Conservation (phyloP, 2,888 invertebrate species). For the Pilophorus perplexus region DNA sequence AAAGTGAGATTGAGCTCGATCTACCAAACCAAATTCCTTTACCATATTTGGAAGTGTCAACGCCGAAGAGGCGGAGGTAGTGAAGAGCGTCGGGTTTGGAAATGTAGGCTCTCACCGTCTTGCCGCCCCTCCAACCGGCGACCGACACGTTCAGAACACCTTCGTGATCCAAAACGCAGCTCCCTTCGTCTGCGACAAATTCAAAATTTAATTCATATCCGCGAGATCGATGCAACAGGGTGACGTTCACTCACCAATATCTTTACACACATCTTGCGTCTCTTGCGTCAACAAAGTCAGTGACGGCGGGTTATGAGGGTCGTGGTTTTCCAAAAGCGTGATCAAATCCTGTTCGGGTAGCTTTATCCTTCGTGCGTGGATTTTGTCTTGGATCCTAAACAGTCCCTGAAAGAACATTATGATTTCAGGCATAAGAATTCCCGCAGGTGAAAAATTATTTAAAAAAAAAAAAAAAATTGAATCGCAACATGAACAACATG, state of each 20-base stretch:
- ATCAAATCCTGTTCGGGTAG: conserved; percentile 75
- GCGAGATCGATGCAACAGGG: no score
- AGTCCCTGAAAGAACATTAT: conserved; percentile 61
- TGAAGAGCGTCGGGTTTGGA: conserved; percentile 81
- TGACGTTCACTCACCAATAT: conserved; percentile 61
- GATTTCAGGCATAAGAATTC: no score
- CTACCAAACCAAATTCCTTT: conserved; percentile 50
- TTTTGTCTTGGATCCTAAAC: conserved; percentile 67
- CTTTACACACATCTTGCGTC: conserved; percentile 66
- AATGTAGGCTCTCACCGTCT: conserved; percentile 84
- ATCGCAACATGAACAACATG: no score
- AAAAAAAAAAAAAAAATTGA: no score
- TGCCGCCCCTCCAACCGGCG: conserved; percentile 89
- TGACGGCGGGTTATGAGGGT: conserved; percentile 74
- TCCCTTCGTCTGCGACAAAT: conserved; percentile 65
- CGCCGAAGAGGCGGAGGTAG: conserved; percentile 78
- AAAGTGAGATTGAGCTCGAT: background rate
- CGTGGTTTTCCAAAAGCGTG: conserved; percentile 72
- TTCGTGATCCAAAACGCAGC: conserved; percentile 70
- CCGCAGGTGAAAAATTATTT: no score
- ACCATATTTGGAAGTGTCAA: conserved; percentile 83
- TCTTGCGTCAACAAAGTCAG: conserved; percentile 64
- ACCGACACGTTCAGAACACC: conserved; percentile 56
- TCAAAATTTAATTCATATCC: no score
- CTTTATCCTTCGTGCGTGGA: conserved; percentile 68